Conservation (phyloP, 2,113 vertebrate species). For the Oncorhynchus kisutch region DNA sequence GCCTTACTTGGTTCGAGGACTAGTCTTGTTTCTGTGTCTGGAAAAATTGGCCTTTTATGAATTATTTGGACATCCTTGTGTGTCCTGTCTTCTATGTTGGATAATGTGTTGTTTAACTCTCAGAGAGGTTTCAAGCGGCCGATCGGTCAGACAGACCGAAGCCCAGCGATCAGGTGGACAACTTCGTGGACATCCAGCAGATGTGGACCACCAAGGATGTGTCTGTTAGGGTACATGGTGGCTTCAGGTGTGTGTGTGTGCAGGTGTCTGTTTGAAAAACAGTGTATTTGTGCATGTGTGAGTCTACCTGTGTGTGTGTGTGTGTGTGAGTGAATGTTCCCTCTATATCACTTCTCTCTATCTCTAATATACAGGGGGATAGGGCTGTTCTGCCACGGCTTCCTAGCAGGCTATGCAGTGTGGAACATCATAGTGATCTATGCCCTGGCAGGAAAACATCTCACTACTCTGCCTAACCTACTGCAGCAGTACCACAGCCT, state of each 20-base stretch:
- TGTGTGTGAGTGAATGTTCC: neutral
- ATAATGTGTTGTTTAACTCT: neutral
- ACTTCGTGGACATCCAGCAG: conserved; percentile 77
- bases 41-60: too few relatives aligned
- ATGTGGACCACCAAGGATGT: conserved; percentile 89
- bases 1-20: too few relatives aligned
- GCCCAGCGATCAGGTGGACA: conserved; percentile 76
- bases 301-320: neutral
- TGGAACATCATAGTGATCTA: conserved; percentile 94
- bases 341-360: neutral
- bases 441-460: conserved; percentile 81
- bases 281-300: neutral
- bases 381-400: conserved; percentile 87
- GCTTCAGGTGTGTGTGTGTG: conserved; percentile 81
- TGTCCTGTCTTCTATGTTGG: neutral
- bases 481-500: conserved; percentile 88
- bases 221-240: conserved; percentile 82
- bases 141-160: conserved; percentile 83
- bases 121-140: conserved; percentile 89
- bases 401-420: conserved; percentile 90
- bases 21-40: neutral
- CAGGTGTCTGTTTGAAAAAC: neutral
- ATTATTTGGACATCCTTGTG: neutral
- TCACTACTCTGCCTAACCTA: conserved; percentile 80
- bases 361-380: conserved; percentile 70